Evolutionary conservation across 2,797 vertebrate species (phyloP).

Genomic region (Poeciliopsis gracilis): DNA sequence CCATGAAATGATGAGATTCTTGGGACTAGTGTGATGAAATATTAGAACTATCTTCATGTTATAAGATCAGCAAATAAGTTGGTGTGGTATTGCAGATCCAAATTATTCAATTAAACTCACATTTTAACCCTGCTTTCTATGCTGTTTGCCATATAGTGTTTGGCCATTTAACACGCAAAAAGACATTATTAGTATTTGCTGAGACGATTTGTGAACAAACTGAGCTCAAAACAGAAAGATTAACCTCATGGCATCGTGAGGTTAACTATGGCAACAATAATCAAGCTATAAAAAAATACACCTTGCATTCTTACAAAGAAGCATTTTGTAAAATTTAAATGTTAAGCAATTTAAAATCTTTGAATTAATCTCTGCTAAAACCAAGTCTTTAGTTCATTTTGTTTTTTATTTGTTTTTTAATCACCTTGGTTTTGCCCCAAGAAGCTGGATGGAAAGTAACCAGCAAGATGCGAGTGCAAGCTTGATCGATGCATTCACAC

Average conservation of each 20-base stretch:
- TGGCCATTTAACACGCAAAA: not conserved
- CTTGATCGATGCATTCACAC: constrained; percentile 25
- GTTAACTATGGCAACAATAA: too few species aligned
- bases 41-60: not conserved
- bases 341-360: too few species aligned
- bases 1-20: not conserved
- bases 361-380: too few species aligned
- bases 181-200: not conserved
- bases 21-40: not conserved
- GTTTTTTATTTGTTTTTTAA: constrained; percentile 7
- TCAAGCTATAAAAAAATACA: too few species aligned
- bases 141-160: not conserved
- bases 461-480: constrained; percentile 19
- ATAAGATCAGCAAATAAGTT: not conserved
- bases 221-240: too few species aligned
- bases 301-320: too few species aligned
- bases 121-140: not conserved
- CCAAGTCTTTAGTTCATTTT: not conserved
- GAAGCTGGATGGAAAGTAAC: constrained; percentile 52
- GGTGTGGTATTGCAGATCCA: not conserved
- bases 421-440: constrained; percentile 44
- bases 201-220: too few species aligned
- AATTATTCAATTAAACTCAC: not conserved
- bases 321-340: too few species aligned
- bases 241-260: too few species aligned